Percentiles rank a stretch among this genome's conserved stretches.
Evolutionary conservation across 2,797 vertebrate genomes (phyloP).

Genomic region (Sebastes itinus): DNA sequence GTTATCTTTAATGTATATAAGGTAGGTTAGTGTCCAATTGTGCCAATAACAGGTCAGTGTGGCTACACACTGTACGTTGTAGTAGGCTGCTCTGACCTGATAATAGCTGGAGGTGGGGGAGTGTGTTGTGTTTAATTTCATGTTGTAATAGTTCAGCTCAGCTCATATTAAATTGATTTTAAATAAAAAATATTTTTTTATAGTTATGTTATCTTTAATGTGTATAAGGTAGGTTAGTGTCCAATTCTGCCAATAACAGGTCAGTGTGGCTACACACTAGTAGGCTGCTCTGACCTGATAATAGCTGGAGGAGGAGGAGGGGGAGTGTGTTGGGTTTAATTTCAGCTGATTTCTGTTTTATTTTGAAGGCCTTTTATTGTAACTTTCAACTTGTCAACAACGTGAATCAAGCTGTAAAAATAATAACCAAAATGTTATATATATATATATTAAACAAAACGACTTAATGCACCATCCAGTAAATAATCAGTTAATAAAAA

Average conservation of each 20-base stretch:
- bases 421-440: neutral
- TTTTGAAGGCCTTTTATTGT: too few species aligned
- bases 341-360: too few species aligned
- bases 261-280: conserved; percentile 76
- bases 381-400: neutral
- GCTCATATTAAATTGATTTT: neutral
- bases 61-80: conserved; percentile 65
- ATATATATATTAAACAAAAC: neutral
- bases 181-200: neutral
- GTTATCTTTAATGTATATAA: conserved; percentile 12
- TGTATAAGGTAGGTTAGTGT: conserved; percentile 16
- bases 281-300: conserved; percentile 68
- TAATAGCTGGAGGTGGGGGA: conserved; percentile 5
- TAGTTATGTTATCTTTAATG: neutral
- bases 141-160: neutral
- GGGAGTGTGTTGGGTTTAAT: neutral
- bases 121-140: neutral
- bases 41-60: conserved; percentile 70
- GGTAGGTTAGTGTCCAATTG: conserved; percentile 16
- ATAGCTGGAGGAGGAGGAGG: neutral
- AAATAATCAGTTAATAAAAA: neutral
- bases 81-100: conserved; percentile 69
- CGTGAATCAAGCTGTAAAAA: neutral
- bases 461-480: neutral
- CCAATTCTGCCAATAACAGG: conserved; percentile 39